A percentile compares a stretch with the other conserved stretches of the same genome.
Conservation (phyloP, 2,797 vertebrate species). For the Alcedo quadribrachys region DNA sequence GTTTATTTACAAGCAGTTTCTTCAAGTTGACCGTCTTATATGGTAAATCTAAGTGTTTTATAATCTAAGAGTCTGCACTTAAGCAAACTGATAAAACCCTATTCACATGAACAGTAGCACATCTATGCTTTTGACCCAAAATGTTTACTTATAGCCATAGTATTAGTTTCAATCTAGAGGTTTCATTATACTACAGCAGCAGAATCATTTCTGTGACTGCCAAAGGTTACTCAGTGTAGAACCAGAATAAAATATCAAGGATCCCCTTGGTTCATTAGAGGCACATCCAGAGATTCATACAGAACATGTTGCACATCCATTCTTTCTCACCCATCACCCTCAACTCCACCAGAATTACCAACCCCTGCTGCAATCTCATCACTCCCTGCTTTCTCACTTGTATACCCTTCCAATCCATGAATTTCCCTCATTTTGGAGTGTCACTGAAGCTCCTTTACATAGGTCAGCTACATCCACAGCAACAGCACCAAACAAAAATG, state of each 20-base stretch:
- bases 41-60: slow-evolving; percentile 31
- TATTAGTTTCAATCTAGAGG: neutral
- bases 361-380: rapidly evolving
- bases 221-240: neutral
- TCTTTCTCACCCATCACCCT: neutral
- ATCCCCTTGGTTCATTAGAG: neutral
- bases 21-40: neutral
- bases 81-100: slow-evolving; percentile 53
- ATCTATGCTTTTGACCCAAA: slow-evolving; percentile 15
- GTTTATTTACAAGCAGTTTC: slow-evolving; percentile 62
- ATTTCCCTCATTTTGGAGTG: neutral
- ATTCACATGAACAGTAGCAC: slow-evolving; percentile 42
- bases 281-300: neutral
- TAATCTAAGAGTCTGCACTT: slow-evolving; percentile 47
- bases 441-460: neutral
- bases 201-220: neutral
- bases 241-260: neutral
- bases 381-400: neutral
- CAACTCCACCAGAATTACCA: neutral
- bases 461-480: neutral
- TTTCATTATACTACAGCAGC: neutral
- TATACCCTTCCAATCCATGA: neutral
- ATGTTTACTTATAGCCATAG: neutral
- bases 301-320: neutral
- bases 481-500: neutral